Evolutionary conservation across 2,113 vertebrate genomes (phyloP), one percentile per base, ranked within the genome.

Genomic region (Eptatretus burgeri): DNA sequence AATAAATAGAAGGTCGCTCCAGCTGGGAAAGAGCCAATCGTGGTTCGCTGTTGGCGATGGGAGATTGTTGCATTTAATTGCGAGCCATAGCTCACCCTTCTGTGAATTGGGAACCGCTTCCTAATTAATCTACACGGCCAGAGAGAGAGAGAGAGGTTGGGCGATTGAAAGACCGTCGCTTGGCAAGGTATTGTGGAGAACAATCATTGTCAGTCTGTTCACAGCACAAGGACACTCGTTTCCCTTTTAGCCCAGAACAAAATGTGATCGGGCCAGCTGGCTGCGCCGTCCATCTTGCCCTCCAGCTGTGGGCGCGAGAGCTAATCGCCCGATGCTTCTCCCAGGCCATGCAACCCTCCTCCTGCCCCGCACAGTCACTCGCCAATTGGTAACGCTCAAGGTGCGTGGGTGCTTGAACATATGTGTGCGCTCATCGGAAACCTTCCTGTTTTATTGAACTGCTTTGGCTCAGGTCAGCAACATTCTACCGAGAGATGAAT

Each of bases 201-300:
- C n/a, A 60, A 60, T 60, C 20, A 11, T 20, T 20, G 20, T 17
- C 14, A 60, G 20, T 60, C 56, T 60, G 56, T 60, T 60, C 56
- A 17, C n/a, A 60, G 56, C 56, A 60, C 56, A 60, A 60, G 56
- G n/a, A 20, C 56, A 41, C 56, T 17, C 56, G n/a, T 20, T 60
- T 20, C 56, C 9, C 56, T 60, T 60, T 60, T 20, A 60, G n/a
- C n/a, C 20, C n/a, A 11, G 56, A 60, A 60, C 56, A n/a, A 60
- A 60, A 20, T 60, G 56, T 12, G n/a, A 60, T 60, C 56, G n/a
- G 20, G 56, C 56, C 56, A 60, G 56, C 56, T 60, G 56, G 56
- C 56, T 20, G 20, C 20, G 56, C 56, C n/a, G 20, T 13, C 56
- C 20, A 11, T 60, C 56, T 13, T n/a, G 56, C n/a, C 56, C n/a